phyloP scores from a whole-genome alignment of 2,797 vertebrate genomes.

The Heteromormyrus szaboi region DNA sequence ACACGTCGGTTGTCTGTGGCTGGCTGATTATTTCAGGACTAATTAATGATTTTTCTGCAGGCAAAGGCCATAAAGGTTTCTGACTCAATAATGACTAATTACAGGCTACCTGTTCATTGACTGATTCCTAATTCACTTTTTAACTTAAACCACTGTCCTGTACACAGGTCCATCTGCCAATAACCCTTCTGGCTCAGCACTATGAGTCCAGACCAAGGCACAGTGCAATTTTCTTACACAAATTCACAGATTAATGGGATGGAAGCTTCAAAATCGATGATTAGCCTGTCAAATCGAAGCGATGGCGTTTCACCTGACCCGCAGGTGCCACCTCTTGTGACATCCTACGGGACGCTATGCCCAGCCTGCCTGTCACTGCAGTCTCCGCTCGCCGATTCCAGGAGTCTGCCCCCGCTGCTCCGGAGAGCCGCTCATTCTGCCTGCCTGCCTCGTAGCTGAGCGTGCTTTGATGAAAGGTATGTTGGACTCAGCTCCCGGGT shows the following conservation, averaged over 20 bases:
- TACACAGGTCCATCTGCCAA: neutral
- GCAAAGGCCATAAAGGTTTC: constrained; percentile 22
- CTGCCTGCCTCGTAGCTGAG: neutral
- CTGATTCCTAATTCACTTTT: neutral
- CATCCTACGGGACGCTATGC: neutral
- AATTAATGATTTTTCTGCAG: neutral
- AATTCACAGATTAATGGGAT: neutral
- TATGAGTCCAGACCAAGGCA: neutral
- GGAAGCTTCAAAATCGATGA: neutral
- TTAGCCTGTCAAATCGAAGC: neutral
- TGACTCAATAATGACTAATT: constrained; percentile 22
- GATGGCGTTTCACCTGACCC: neutral
- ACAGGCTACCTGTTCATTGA: constrained; percentile 37
- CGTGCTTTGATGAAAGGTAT: neutral
- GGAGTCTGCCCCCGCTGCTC: neutral
- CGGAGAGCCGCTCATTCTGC: neutral
- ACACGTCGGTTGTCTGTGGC: neutral
- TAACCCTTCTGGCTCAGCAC: neutral
- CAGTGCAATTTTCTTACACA: neutral
- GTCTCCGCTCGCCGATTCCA: neutral
- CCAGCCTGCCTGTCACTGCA: neutral
- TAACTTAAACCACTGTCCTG: neutral
- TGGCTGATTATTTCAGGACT: neutral
- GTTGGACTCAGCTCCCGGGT: neutral
- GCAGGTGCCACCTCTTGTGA: neutral